Base-by-base conservation (phyloP, 2,797 vertebrate species). In the Glyptemys insculpta region DNA sequence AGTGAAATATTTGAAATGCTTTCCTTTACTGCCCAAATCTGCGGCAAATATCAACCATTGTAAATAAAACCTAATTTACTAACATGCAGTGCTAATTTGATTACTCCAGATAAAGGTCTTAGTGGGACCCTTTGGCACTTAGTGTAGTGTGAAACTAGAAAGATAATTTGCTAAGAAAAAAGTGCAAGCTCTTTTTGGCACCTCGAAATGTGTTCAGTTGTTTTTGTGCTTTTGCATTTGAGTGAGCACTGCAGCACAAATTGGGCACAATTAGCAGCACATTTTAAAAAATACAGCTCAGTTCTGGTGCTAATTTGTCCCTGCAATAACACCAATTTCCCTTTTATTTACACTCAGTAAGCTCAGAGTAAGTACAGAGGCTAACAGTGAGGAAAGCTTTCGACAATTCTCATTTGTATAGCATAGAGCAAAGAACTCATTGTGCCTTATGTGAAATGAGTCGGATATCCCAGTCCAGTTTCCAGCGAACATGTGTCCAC, bases 251-350 rank as follows among this genome's bases (percentile, higher is more conserved):
- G 96, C 97, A 97, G 96, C 96, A 96, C 96, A 98, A 97, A 97
- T 97, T 98, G 97, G 96, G 96, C 97, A 98, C 97, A 98, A 98
- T 98, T 98, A 98, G 96, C 96, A 96, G 97, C 95, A 96, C 97
- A 95, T 97, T 97, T 97, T 1, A 91, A 97, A 97, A 98, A 98
- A 93, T 97, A 97, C 97, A 98, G 95, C 97, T 97, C 97, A 97
- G 97, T 97, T 97, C 97, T 98, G 97, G 97, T 97, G 97, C 97
- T 98, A 98, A 98, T 98, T 98, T 98, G 97, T 93, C 97, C 97
- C 94, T 97, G 97, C 97, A 97, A 97, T 98, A 97, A 97, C 97
- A 98, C 97, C 97, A 97, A 98, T 98, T 97, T 96, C 97, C 97
- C 95, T 95, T 95, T 96, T 98, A 98, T 98, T 98, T 98, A 98